phyloP scores from a whole-genome alignment of 2,797 vertebrate genomes.

The Zalophus californianus region DNA sequence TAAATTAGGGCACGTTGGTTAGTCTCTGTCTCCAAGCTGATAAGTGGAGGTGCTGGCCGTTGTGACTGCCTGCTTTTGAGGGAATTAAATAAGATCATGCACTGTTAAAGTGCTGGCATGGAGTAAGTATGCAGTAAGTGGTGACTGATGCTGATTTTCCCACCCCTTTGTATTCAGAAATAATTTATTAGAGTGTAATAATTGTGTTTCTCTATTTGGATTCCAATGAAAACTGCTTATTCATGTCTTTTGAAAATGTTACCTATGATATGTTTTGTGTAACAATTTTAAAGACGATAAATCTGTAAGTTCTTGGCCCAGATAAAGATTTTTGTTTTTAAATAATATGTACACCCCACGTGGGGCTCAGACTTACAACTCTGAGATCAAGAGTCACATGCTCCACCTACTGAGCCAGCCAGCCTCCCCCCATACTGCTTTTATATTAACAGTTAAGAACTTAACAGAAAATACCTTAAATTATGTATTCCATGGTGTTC shows the following conservation, averaged over 20 bases:
- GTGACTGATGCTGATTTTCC: conserved; percentile 46
- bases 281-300: neutral
- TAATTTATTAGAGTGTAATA: conserved; percentile 20
- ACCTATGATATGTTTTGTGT: conserved; percentile 7
- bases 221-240: conserved; percentile 27
- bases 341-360: neutral
- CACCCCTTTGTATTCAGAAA: conserved; percentile 25
- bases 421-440: neutral
- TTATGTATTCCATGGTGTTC: neutral
- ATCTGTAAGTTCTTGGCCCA: neutral
- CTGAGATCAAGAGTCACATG: neutral
- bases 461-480: conserved; percentile 35
- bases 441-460: neutral
- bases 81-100: conserved; percentile 24
- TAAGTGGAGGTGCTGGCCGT: conserved; percentile 29
- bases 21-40: neutral
- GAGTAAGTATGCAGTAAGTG: conserved; percentile 22
- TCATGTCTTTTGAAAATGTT: neutral
- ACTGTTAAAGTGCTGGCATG: neutral
- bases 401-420: neutral
- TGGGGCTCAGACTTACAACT: neutral
- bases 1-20: neutral
- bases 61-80: neutral
- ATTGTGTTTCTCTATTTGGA: neutral
- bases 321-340: neutral